Base-by-base conservation (phyloP, 2,888 invertebrate species). In the Mythimna ferrago region DNA sequence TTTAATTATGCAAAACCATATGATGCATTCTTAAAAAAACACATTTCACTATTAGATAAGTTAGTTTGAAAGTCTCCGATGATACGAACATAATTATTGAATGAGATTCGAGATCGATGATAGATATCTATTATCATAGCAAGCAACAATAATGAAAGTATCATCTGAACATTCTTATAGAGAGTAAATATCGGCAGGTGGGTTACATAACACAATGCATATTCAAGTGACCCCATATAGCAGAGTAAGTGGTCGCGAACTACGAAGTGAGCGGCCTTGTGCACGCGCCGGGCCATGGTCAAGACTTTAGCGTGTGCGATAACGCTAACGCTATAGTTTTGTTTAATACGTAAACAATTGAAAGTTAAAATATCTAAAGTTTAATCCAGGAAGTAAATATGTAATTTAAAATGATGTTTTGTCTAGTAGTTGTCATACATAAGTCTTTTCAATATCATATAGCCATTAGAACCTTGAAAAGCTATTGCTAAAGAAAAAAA, bases 221-320 rank as follows among this genome's bases (percentile, higher is more conserved):
- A 56, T 41, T 54, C 26, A 66, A 65, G 53, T 53, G 48, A 63
- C 60, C 61, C 60, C 53, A 26, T 68, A 65, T 48, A 73, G 26
- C 48, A 35, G 57, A 60, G 79, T 78, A 81, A 81, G 73, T 35
- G 81, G 60, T 76, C 10, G 76, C 69, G 38, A 44, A 76, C 53
- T 70, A 76, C 67, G 41, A 41, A 78, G 60, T 69, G 76, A 71
- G 58, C 78, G 84, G 73, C 84, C 86, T 85, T 84, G 84, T 70
- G 76, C 66, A 0, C 10, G 73, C 84, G 81, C 76, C 76, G 69
- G 82, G 83, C 83, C 85, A 88, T 80, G 87, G 88, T 86, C 88
- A 87, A 86, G 83, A 80, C 56, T 81, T 81, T 53, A 83, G 71
- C 66, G 64, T 56, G 67, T 68, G 53, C 61, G 65, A 60, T 78